Evolutionary conservation across 2,113 vertebrate genomes (phyloP).

Genomic region (Lichenostomus cassidix): DNA sequence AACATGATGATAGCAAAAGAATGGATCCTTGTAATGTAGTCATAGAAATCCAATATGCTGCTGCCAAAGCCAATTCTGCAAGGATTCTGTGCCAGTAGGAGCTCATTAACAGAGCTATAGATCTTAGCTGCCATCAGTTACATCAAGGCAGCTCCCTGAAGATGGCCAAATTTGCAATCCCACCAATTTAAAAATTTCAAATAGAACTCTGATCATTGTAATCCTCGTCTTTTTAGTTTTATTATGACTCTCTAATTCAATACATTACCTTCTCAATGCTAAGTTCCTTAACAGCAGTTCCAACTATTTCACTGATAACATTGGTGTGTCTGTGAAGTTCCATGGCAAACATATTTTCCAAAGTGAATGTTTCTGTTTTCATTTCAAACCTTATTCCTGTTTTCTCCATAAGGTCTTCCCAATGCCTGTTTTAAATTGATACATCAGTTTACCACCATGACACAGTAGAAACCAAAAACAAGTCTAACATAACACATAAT

Average conservation of each 20-base stretch:
- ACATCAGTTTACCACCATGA: not conserved
- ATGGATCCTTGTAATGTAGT: not conserved
- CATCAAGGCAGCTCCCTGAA: not conserved
- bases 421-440: conserved; percentile 80
- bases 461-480: not conserved
- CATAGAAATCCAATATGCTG: not conserved
- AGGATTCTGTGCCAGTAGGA: not conserved
- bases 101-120: not conserved
- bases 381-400: conserved; percentile 88
- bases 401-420: conserved; percentile 89
- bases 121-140: not conserved
- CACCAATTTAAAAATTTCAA: not conserved
- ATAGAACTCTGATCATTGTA: not conserved
- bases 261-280: conserved; percentile 87
- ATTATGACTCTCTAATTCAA: not conserved
- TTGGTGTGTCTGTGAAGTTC: conserved; percentile 85
- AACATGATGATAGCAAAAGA: not conserved
- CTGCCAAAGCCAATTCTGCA: not conserved
- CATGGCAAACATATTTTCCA: conserved; percentile 97
- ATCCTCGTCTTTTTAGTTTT: not conserved
- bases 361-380: conserved; percentile 86
- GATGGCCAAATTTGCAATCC: not conserved
- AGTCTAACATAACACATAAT: not conserved
- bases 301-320: conserved; percentile 87
- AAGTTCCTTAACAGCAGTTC: conserved; percentile 89